Conservation (phyloP, 2,113 vertebrate species). For the Hydrochoerus hydrochaeris region DNA sequence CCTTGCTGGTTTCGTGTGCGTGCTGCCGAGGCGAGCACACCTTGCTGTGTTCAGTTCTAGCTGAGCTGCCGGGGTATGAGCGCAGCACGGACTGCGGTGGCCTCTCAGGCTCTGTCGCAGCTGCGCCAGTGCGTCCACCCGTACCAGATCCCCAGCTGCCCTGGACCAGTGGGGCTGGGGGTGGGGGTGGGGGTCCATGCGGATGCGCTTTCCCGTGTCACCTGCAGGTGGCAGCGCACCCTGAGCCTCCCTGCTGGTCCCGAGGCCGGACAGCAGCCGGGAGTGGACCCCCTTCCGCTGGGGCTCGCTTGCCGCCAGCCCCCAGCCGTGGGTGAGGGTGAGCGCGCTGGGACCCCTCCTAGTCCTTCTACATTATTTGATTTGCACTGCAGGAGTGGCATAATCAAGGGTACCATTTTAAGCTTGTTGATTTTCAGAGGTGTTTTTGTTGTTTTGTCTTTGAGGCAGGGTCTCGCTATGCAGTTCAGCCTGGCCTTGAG, state of each 20-base stretch:
- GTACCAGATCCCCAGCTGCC: not conserved
- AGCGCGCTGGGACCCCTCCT: not conserved
- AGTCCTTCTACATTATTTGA: not conserved
- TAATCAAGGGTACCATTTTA: not conserved
- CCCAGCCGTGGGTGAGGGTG: constrained; percentile 9
- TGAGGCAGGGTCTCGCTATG: too few relatives aligned
- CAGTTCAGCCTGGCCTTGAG: too few relatives aligned
- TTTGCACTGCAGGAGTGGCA: not conserved
- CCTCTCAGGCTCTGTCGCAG: not conserved
- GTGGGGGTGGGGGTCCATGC: accelerated
- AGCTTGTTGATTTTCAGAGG: not conserved
- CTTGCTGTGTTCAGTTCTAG: not conserved
- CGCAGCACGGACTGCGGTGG: not conserved
- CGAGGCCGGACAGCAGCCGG: not conserved
- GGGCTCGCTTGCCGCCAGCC: not conserved
- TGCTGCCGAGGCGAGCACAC: too few relatives aligned
- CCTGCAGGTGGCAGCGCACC: constrained; percentile 76
- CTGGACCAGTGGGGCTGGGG: not conserved
- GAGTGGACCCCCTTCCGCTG: constrained; percentile 66
- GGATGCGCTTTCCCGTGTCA: not conserved
- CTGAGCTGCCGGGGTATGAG: not conserved
- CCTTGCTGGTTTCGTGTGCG: too few relatives aligned
- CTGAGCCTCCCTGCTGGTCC: not conserved
- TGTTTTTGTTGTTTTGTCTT: not conserved
- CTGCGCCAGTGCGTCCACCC: not conserved